phyloP scores from a whole-genome alignment of 2,113 vertebrate genomes.

The Zapus hudsonius region DNA sequence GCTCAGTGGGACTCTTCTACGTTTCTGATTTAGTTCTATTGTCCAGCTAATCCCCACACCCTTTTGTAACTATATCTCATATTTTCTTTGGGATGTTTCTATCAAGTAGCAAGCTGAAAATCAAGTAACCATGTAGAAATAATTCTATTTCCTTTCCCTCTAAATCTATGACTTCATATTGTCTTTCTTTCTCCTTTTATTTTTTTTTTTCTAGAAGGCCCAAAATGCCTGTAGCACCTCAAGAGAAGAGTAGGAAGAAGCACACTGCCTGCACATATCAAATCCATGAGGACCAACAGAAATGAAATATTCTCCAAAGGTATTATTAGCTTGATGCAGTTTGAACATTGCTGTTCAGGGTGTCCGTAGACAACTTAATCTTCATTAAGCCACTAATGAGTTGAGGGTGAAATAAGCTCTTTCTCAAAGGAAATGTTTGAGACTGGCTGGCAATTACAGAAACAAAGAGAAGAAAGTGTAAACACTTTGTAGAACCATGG shows the following conservation, averaged over 20 bases:
- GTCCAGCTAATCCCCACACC: neutral
- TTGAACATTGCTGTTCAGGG: constrained; percentile 74
- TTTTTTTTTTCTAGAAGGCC: constrained; percentile 13
- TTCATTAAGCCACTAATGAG: constrained; percentile 80
- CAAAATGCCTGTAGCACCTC: neutral
- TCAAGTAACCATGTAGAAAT: constrained; percentile 23
- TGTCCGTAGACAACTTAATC: constrained; percentile 82
- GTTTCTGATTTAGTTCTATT: constrained; percentile 37
- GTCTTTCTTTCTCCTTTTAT: neutral
- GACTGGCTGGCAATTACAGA: constrained; percentile 66
- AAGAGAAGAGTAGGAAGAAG: neutral
- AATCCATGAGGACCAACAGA: constrained; percentile 67
- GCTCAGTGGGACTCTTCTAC: constrained; percentile 47
- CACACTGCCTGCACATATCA: neutral
- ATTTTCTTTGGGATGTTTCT: constrained; percentile 31
- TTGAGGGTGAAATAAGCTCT: constrained; percentile 77
- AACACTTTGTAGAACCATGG: constrained; percentile 11
- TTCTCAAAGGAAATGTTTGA: constrained; percentile 82
- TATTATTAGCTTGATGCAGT: constrained; percentile 76
- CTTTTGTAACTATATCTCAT: neutral
- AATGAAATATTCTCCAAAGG: constrained; percentile 76
- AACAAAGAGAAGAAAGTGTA: constrained; percentile 47
- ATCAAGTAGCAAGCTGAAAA: constrained; percentile 39
- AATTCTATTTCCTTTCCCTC: neutral
- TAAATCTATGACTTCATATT: neutral